phyloP scores from a whole-genome alignment of 2,797 vertebrate genomes.

The Natrix natrix region DNA sequence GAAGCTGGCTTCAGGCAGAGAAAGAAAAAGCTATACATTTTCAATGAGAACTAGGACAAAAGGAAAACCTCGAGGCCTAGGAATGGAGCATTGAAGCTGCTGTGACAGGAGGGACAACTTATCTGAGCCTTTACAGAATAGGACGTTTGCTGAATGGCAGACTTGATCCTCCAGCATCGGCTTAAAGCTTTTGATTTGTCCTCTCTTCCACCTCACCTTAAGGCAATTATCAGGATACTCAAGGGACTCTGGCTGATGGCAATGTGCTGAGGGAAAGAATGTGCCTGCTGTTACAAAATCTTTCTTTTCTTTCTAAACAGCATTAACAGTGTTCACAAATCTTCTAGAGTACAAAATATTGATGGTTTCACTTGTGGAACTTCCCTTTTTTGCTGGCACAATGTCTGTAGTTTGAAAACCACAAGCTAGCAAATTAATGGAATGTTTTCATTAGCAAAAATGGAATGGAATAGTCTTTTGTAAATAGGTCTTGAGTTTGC shows the following conservation, averaged over 20 bases:
- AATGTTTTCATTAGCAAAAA: constrained; percentile 28
- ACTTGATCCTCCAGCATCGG: not conserved
- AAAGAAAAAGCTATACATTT: not conserved
- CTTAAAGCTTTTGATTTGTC: not conserved
- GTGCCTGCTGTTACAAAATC: not conserved
- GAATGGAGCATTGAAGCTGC: not conserved
- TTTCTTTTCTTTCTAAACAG: not conserved
- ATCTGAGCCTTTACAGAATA: not conserved
- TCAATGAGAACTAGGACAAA: not conserved
- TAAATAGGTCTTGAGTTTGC: not conserved
- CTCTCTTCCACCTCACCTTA: not conserved
- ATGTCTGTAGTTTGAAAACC: not conserved
- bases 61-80: not conserved
- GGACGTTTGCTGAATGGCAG: not conserved
- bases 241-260: not conserved
- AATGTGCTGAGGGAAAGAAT: not conserved
- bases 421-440: not conserved
- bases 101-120: not conserved
- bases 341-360: not conserved
- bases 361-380: not conserved
- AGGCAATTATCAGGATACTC: not conserved
- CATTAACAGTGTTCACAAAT: not conserved
- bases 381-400: not conserved
- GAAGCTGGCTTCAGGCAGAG: not conserved
- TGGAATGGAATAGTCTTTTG: not conserved